Base-by-base conservation (phyloP, 2,888 invertebrate species). In the Lumbricus terrestris region DNA sequence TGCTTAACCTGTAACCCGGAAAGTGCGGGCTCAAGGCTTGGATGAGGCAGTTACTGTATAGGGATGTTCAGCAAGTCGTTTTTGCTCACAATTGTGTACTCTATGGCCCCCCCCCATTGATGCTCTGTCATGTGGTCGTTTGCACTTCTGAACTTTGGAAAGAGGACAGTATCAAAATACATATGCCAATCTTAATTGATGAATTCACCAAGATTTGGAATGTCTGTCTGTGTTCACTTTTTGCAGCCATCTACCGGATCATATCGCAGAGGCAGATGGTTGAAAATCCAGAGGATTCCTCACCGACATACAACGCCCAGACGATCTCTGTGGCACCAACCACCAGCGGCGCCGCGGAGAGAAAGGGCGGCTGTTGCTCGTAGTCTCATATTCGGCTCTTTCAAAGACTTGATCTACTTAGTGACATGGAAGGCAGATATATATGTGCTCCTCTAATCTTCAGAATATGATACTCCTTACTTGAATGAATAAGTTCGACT, bases 221-320 rank as follows among this genome's bases (percentile, higher is more conserved):
- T 69, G 69, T 69, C 69, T 11, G 29, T 69, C 29, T 69, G 69
- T 13, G 23, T 69, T 69, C 29, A 69, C 29, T 69, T 37, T 38
- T 69, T 82, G 3, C 90, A 92, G 91, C 90, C 15, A 90, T 92
- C 42, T 92, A 92, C 90, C 90, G 90, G 88, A 91, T 90, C 33
- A 90, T 91, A 16, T 91, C 91, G n/a, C 90, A 92, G 89, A 90
- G 89, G 88, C 90, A 91, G 47, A 88, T 89, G 85, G 88, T 90
- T 2, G 90, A 91, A 20, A 90, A 90, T 34, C 90, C 90, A 18
- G 91, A 91, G 40, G 91, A 91, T 37, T 69, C 82, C 16, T 89
- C 90, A 37, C 91, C 90, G 54, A 88, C 91, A 0, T 89, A 89
- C 90, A 91, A 91, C 89, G 90, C 90, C 15, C 88, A 90, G 42